A percentile compares a stretch with the other conserved stretches of the same genome.
Evolutionary conservation across 2,888 invertebrate genomes (phyloP).

Genomic region (Dastarcus helophoroides): DNA sequence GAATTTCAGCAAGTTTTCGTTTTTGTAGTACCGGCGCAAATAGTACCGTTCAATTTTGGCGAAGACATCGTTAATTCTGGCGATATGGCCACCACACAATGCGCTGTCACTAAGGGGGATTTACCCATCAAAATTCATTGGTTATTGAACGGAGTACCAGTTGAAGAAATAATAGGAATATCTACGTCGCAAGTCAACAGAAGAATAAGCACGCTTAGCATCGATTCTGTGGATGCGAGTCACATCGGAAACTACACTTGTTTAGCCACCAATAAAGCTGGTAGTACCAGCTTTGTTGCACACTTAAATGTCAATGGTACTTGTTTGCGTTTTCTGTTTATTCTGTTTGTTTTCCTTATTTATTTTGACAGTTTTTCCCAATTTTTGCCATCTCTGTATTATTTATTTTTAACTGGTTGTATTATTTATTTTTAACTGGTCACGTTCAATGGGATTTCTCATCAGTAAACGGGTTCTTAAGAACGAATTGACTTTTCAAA

Average conservation of each 20-base stretch:
- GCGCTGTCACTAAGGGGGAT: constrained; percentile 66
- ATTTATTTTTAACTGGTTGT: no score
- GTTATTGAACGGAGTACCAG: constrained; percentile 43
- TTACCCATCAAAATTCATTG: constrained; percentile 63
- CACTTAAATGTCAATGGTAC: constrained; percentile 32
- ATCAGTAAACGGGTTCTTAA: no score
- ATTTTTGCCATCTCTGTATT: no score
- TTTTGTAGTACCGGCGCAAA: constrained; percentile 60
- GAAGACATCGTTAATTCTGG: constrained; percentile 46
- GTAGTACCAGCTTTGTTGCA: constrained; percentile 43
- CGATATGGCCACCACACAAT: constrained; percentile 32
- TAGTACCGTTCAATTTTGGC: constrained; percentile 65
- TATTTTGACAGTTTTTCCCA: no score
- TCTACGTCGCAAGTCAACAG: constrained; percentile 46
- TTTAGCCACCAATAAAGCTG: constrained; percentile 48
- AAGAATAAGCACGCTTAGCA: constrained; percentile 35
- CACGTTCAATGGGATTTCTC: no score
- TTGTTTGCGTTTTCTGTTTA: no score
- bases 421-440: no score
- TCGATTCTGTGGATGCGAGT: constrained; percentile 42
- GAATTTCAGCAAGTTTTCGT: no score
- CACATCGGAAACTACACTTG: constrained; percentile 55
- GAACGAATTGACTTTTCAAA: no score
- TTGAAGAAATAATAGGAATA: constrained; percentile 21
- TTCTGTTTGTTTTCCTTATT: no score